Evolutionary conservation across 2,888 invertebrate species (phyloP), one percentile per base, ranked within the genome.

Genomic region (Diloba caeruleocephala): DNA sequence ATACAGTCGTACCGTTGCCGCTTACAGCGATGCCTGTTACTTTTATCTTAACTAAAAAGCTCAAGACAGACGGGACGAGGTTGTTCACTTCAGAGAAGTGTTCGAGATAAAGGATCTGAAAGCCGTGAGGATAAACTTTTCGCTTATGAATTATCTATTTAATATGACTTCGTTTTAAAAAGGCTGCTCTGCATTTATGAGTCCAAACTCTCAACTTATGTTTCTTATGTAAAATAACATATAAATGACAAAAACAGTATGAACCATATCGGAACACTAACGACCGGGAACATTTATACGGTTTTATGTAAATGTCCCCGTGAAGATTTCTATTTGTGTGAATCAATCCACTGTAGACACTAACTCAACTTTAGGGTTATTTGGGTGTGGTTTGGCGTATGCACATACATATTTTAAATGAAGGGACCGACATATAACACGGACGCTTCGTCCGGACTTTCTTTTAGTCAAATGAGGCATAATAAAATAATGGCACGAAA

Each of bases 401-500:
- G 75, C 72, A 86, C 86, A 87, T 90, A 88, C 87, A 89, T 90
- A 90, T 89, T 90, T 89, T 84, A 89, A 89, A 87, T 75, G 81
- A 81, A 87, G 83, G 84, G 85, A 81, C 85, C 76, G 79, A 82
- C 81, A 78, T 83, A 84, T 81, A 86, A 85, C 83, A 78, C 78
- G 81, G 83, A 84, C 78, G 81, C 82, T 79, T 81, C 82, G 73
- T 78, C 76, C 84, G 85, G 86, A 89, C 88, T 90, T 90, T 91
- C 89, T 88, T 89, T 90, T 87, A 89, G 88, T 89, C 89, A 90
- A 90, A 90, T 90, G 90, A 89, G 88, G 83, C 85, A 81, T 88
- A 89, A 89, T 90, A 87, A 89, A 90, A 92, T 89, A 90, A 92
- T 90, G 87, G 85, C 68, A 84, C 74, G 84, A 85, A 88, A 91